Evolutionary conservation across 2,888 invertebrate species (phyloP), one percentile per base, ranked within the genome.

Genomic region (Eudasyphora cyanicolor): DNA sequence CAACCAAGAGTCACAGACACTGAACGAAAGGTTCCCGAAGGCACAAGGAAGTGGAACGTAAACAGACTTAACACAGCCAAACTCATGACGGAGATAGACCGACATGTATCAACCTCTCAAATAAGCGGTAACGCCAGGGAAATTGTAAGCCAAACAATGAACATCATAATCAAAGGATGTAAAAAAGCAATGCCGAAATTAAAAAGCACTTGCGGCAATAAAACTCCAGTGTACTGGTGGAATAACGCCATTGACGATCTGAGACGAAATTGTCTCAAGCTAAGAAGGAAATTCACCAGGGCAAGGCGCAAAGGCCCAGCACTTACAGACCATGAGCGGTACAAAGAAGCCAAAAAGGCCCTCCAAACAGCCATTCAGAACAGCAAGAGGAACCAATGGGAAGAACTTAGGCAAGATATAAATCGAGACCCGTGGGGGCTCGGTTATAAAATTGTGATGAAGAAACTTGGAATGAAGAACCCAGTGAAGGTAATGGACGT

Each of bases 1-100:
- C 1, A 57, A 57, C 54, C 1, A n/a, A 24, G 24, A 57, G 24
- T 12, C 2, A 6, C 2, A 10, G 5, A 12, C 60, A 45, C 24
- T 5, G 0, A 62, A 49, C 3, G 10, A n/a, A 8, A 29, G 19
- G n/a, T n/a, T n/a, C n/a, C n/a, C 7, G 6, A 27, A 7, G 32
- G 60, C 45, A 75, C 45, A 10, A 45, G 62, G 0, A 62, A 49
- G 12, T 75, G 75, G 62, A 62, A 75, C 29, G 73, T 62, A 10
- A 60, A 32, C 12, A 74, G 42, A 42, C 27, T 60, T 5, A 42
- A 60, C 21, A 2, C 42, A 19, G 21, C 27, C 0, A 17, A 1
- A 14, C 60, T 74, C 8, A 14, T 73, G 0, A 6, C 57, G 19
- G 38, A 21, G 7, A 62, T 74, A 6, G 62, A 74, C 21, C 5